A percentile compares a stretch with the other conserved stretches of the same genome.
Evolutionary conservation across 1,140 invertebrate species (phyloP).

Genomic region (Solenopsis fugax): DNA sequence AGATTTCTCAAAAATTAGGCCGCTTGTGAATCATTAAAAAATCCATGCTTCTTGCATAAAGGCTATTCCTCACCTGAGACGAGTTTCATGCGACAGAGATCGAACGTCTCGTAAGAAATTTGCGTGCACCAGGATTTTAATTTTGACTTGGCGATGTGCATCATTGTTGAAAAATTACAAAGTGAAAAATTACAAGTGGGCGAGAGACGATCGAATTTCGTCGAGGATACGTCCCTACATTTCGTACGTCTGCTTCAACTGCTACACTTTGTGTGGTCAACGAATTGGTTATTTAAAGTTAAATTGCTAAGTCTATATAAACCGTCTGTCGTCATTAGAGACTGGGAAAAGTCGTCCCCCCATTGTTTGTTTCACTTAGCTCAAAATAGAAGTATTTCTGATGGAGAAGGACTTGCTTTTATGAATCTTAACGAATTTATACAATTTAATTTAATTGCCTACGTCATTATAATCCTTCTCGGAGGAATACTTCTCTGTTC

Average conservation of each 20-base stretch:
- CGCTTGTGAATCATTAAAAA: neutral
- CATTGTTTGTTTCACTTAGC: slow-evolving; percentile 3
- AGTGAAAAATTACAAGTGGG: neutral
- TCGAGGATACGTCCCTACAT: neutral
- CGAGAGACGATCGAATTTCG: neutral
- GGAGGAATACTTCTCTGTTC: neutral
- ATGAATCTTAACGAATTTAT: neutral
- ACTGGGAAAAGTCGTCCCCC: neutral
- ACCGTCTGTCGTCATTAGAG: neutral
- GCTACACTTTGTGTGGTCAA: slow-evolving; percentile 8
- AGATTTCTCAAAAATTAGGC: neutral
- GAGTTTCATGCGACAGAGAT: slow-evolving; percentile 17
- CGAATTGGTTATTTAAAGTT: slow-evolving; percentile 26
- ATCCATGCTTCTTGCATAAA: slow-evolving; percentile 2
- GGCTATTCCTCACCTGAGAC: neutral
- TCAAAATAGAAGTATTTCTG: neutral
- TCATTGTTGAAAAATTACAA: neutral
- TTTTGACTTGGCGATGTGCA: no score
- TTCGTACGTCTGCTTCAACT: slow-evolving; percentile 10
- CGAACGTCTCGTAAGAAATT: neutral
- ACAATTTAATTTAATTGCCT: neutral
- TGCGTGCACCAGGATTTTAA: neutral
- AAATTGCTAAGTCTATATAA: slow-evolving; percentile 41
- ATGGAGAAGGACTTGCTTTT: neutral
- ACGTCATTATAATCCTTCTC: neutral